phyloP scores from a whole-genome alignment of 2,888 invertebrate genomes.

The Zhengitettix transpicula region DNA sequence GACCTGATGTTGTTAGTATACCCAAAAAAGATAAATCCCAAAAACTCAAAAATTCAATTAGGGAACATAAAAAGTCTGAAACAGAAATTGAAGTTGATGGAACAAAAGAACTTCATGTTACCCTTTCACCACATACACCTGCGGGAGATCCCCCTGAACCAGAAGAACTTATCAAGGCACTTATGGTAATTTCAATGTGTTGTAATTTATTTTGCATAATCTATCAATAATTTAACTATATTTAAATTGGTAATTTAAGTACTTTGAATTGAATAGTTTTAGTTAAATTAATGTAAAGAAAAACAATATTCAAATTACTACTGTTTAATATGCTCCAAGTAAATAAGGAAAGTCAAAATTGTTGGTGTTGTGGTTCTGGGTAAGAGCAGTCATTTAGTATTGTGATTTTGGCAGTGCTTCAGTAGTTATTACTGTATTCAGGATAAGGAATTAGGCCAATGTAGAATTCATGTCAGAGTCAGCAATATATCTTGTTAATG shows the following conservation, averaged over 20 bases:
- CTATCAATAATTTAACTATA: no score
- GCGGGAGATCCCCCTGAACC: constrained; percentile 81
- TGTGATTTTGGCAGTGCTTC: no score
- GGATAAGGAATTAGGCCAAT: no score
- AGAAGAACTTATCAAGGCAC: constrained; percentile 72
- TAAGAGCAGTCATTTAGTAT: no score
- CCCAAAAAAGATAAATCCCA: not conserved
- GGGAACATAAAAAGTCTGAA: constrained; percentile 34
- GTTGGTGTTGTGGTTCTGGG: no score
- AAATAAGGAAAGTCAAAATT: no score
- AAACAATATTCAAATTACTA: not conserved
- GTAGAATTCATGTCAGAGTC: no score
- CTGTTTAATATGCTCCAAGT: no score
- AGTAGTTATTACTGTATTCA: no score
- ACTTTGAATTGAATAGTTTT: constrained; percentile 7
- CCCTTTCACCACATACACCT: constrained; percentile 62
- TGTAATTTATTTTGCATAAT: no score
- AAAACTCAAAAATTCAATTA: constrained; percentile 19
- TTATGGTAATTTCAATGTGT: constrained; percentile 27
- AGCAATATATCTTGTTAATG: no score
- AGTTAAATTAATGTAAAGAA: constrained; percentile 1
- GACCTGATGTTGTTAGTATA: constrained; percentile 1
- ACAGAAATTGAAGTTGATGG: constrained; percentile 41
- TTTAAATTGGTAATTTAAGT: not conserved
- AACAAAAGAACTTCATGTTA: constrained; percentile 56